Evolutionary conservation across 2,113 vertebrate genomes (phyloP).

Genomic region (Myrmophylax atrothorax): DNA sequence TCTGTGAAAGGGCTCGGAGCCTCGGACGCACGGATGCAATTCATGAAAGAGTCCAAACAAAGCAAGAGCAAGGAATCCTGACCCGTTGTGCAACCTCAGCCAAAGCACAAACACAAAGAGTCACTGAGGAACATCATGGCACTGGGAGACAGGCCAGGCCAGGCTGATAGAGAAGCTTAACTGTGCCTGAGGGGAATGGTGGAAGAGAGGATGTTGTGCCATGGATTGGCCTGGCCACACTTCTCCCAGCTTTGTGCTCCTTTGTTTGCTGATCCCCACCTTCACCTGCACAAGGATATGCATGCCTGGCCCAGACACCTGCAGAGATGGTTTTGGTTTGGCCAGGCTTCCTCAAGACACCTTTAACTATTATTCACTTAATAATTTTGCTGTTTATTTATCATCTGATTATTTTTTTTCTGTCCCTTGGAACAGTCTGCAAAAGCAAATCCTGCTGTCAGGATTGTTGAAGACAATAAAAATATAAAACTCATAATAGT

Average conservation of each 20-base stretch:
- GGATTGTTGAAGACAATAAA: not conserved
- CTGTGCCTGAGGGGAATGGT: not conserved
- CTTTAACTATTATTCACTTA: slow-evolving; percentile 50
- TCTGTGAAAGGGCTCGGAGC: not conserved
- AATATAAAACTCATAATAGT: not conserved
- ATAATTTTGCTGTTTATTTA: slow-evolving; percentile 49
- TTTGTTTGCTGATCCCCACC: not conserved
- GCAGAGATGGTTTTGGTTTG: not conserved
- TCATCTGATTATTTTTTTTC: slow-evolving; percentile 17
- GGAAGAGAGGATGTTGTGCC: not conserved
- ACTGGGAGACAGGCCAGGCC: not conserved
- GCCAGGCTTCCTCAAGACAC: not conserved
- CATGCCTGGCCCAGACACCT: not conserved
- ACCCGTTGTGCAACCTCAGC: not conserved
- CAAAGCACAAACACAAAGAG: not conserved
- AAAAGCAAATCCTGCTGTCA: slow-evolving; percentile 40
- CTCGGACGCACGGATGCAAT: not conserved
- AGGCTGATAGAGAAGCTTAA: not conserved
- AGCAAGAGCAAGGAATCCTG: not conserved
- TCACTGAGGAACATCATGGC: not conserved
- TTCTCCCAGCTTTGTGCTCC: not conserved
- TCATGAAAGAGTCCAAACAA: not conserved
- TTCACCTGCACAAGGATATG: not conserved
- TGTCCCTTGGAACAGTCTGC: slow-evolving; percentile 47
- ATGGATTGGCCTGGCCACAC: not conserved